Base-by-base conservation (phyloP, 2,888 invertebrate species). In the Erebia palarica region DNA sequence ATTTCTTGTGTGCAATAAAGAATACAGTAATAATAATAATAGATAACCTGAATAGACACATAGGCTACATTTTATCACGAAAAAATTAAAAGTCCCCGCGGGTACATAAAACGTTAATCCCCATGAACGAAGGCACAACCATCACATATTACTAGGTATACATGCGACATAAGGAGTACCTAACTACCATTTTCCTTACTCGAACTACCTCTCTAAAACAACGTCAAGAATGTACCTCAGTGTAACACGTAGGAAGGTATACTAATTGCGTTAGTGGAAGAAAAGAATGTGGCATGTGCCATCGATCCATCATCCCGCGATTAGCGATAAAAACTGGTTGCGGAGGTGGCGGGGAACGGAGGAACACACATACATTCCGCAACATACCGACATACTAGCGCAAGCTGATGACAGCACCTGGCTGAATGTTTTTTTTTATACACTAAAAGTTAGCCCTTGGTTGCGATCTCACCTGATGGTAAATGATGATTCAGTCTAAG, bases 251-350 rank as follows among this genome's bases (percentile, higher is more conserved):
- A 63, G 47, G 61, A 44, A 21, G 7, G 65, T 69, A 57, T 55
- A 65, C 36, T 58, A 59, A 65, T 65, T 69, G 59, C 58, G 10
- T 59, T 64, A 27, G 47, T 55, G 27, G 47, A 49, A 58, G 36
- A 69, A 58, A 65, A 47, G 64, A 59, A 65, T 69, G 65, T 58
- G 65, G 65, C 58, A 65, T 64, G 69, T 65, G 69, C 69, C 65
- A 65, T 65, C 69, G 69, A 69, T 69, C 64, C 64, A 69, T 69
- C 69, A 69, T 65, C 58, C 27, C 16, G 69, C 69, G 69, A 58
- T 69, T 69, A 51, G 36, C 58, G 69, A 65, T 69, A 69, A 69
- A 69, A 69, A 69, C 69, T 65, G 42, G 69, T 69, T 55, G 58
- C 58, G 42, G 44, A 36, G 47, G 65, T 58, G 57, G 66, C 49